Evolutionary conservation across 1,140 invertebrate species (phyloP).

Genomic region (Subanguina moxae): DNA sequence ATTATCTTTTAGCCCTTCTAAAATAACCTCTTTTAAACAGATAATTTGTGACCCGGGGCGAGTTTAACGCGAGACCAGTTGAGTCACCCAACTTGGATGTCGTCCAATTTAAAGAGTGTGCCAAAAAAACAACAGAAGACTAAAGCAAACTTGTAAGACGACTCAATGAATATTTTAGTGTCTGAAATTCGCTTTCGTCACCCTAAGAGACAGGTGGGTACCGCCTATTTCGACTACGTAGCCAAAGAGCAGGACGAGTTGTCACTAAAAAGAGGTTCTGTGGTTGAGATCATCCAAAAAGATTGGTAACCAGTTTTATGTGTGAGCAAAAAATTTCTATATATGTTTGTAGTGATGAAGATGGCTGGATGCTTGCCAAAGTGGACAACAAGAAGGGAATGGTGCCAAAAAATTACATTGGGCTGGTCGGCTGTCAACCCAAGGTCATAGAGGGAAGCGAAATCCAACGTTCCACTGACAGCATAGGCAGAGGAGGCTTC

Average conservation of each 20-base stretch:
- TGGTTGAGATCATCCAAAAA: constrained; percentile 27
- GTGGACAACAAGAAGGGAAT: constrained; percentile 21
- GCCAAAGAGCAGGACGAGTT: constrained; percentile 22
- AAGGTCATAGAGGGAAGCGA: constrained; percentile 6
- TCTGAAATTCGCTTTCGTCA: constrained; percentile 15
- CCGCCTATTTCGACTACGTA: constrained; percentile 16
- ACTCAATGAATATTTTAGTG: not conserved
- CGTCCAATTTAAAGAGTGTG: too few species aligned
- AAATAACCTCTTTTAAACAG: too few species aligned
- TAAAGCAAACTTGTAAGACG: too few species aligned
- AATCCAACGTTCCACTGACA: not conserved
- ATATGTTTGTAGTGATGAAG: constrained; percentile 18
- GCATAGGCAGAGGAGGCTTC: constrained; percentile 12
- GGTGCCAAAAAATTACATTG: constrained; percentile 26
- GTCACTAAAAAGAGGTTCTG: constrained; percentile 23
- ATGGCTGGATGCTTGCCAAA: constrained; percentile 26
- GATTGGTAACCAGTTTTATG: constrained; percentile 6
- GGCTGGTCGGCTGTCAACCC: constrained; percentile 18
- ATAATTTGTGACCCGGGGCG: too few species aligned
- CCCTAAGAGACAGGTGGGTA: constrained; percentile 18
- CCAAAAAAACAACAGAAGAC: too few species aligned
- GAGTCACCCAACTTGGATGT: too few species aligned
- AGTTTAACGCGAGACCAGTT: too few species aligned
- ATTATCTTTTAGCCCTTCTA: too few species aligned
- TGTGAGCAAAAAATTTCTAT: too few species aligned